phyloP scores from a whole-genome alignment of 2,113 vertebrate genomes.

The Chaetura pelagica region DNA sequence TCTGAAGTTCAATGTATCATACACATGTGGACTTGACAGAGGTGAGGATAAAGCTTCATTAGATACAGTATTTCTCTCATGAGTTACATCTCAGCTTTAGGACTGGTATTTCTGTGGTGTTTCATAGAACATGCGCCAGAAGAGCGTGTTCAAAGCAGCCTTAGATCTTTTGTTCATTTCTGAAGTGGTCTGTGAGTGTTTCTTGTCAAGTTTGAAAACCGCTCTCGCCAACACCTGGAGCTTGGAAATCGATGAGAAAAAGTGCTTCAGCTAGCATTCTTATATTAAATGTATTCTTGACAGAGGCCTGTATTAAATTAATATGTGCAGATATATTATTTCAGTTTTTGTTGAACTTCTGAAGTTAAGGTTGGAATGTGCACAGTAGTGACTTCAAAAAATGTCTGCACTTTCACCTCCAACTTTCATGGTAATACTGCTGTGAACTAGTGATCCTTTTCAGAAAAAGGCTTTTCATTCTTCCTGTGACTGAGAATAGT shows the following conservation, averaged over 20 bases:
- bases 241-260: constrained; percentile 46
- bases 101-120: constrained; percentile 34
- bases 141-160: constrained; percentile 67
- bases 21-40: neutral
- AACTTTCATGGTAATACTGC: neutral
- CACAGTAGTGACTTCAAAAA: neutral
- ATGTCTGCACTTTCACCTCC: neutral
- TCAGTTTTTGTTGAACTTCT: neutral
- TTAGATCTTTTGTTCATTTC: constrained; percentile 74
- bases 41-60: constrained; percentile 5
- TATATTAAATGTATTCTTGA: constrained; percentile 5
- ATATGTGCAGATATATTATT: neutral
- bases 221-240: constrained; percentile 67
- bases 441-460: constrained; percentile 19
- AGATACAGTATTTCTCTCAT: neutral
- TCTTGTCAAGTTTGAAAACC: constrained; percentile 68
- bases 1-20: neutral
- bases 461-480: neutral
- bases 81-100: constrained; percentile 14
- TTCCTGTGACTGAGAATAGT: neutral
- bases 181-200: constrained; percentile 64
- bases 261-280: neutral
- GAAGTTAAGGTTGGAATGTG: constrained; percentile 7
- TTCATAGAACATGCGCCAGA: constrained; percentile 47
- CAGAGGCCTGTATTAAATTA: constrained; percentile 15